Conservation (phyloP, 2,888 invertebrate species). For the Brachypalpus laphriformis region DNA sequence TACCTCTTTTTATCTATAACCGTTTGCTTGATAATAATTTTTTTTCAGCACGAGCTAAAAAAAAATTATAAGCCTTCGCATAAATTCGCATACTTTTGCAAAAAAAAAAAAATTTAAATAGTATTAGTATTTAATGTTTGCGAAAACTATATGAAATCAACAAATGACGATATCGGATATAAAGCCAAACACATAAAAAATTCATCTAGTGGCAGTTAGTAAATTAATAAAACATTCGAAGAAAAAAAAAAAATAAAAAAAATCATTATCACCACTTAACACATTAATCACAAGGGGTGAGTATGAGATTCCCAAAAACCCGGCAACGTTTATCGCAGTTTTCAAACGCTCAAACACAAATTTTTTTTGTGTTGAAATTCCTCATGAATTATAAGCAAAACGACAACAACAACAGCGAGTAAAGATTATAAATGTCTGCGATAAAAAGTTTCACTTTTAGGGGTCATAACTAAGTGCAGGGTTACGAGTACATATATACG, state of each 20-base stretch:
- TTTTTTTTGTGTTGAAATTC: slow-evolving; percentile 2
- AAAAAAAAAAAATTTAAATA: neutral
- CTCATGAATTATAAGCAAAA: neutral
- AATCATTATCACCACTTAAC: slow-evolving; percentile 39
- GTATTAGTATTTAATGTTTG: neutral
- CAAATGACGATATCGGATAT: slow-evolving; percentile 14
- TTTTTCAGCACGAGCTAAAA: slow-evolving; percentile 24
- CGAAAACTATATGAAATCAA: slow-evolving; percentile 4
- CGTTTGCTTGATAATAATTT: slow-evolving; percentile 17
- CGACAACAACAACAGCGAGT: neutral
- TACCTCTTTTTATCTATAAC: slow-evolving; percentile 18
- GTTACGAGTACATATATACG: neutral
- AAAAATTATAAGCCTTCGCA: slow-evolving; percentile 4
- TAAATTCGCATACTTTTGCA: slow-evolving; percentile 11
- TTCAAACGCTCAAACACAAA: neutral
- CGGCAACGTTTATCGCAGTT: slow-evolving; percentile 22
- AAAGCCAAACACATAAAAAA: slow-evolving; percentile 1
- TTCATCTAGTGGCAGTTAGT: slow-evolving; percentile 10
- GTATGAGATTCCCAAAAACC: neutral
- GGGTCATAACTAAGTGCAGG: slow-evolving; percentile 35
- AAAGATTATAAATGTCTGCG: slow-evolving; percentile 19
- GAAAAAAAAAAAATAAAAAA: slow-evolving; percentile 28
- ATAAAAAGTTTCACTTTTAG: slow-evolving; percentile 51
- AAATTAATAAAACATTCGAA: slow-evolving; percentile 20
- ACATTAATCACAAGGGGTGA: slow-evolving; percentile 51